A percentile compares a stretch with the other conserved stretches of the same genome.
Conservation (phyloP, 2,113 vertebrate genomes). For the Protobothrops mucrosquamatus region DNA sequence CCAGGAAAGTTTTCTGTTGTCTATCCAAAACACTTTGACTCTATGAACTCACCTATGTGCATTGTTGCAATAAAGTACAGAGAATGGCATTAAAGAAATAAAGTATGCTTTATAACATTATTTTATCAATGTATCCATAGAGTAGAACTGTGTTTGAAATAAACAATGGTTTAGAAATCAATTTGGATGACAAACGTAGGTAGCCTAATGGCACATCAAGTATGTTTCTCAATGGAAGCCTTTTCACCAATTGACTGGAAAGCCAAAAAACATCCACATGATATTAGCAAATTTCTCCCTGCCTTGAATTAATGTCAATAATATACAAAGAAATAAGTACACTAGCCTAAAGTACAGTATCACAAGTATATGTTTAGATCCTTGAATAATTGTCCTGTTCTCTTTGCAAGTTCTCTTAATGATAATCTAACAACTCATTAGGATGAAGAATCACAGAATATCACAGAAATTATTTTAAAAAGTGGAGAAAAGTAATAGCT, state of each 20-base stretch:
- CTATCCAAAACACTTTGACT: not conserved
- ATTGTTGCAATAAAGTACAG: not conserved
- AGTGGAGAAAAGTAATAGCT: not conserved
- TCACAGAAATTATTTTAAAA: not conserved
- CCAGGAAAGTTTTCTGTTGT: not conserved
- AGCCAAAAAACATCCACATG: not conserved
- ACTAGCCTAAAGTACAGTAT: not conserved
- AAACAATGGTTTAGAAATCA: not conserved
- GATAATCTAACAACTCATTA: not conserved
- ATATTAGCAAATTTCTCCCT: not conserved
- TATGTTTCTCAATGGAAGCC: too few relatives aligned
- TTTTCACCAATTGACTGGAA: not conserved
- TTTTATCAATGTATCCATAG: not conserved
- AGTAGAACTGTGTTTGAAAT: not conserved
- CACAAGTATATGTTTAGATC: not conserved
- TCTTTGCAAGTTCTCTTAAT: not conserved
- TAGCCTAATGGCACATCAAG: not conserved
- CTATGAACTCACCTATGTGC: not conserved
- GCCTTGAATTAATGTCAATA: not conserved
- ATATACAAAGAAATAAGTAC: not conserved
- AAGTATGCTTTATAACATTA: not conserved
- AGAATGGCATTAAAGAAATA: not conserved
- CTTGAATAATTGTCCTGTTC: not conserved
- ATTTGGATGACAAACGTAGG: not conserved
- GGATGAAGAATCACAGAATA: slow-evolving; percentile 7